Evolutionary conservation across 2,888 invertebrate species (phyloP).

Genomic region (Trimorus sp.): DNA sequence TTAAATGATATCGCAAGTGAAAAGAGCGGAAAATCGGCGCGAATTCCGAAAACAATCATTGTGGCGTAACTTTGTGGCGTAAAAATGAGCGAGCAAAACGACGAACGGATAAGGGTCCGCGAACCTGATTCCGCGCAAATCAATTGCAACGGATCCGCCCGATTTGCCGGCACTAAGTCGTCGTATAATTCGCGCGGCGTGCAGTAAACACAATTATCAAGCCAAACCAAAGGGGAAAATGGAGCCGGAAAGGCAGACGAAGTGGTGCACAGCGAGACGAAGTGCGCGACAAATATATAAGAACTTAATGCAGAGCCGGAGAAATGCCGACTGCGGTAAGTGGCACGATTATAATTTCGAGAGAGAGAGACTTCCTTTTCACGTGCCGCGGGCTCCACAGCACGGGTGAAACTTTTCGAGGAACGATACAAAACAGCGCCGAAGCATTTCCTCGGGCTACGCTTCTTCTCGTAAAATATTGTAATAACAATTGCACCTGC

Average conservation of each 20-base stretch:
- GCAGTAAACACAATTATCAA: slow-evolving; percentile 75
- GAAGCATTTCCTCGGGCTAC: slow-evolving; percentile 58
- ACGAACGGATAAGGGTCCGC: too few relatives aligned
- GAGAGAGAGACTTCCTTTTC: slow-evolving; percentile 68
- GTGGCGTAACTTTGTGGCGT: too few relatives aligned
- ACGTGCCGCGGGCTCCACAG: slow-evolving; percentile 49
- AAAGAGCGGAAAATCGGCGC: too few relatives aligned
- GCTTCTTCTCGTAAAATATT: slow-evolving; percentile 41
- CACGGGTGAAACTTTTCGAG: slow-evolving; percentile 57
- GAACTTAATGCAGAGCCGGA: slow-evolving; percentile 57
- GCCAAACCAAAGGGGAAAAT: slow-evolving; percentile 47
- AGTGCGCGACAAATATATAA: slow-evolving; percentile 54
- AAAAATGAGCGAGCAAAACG: too few relatives aligned
- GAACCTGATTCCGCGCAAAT: slow-evolving; percentile 11
- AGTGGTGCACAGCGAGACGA: slow-evolving; percentile 44
- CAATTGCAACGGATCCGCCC: slow-evolving; percentile 9
- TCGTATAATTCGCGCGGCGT: slow-evolving; percentile 37
- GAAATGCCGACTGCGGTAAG: slow-evolving; percentile 72
- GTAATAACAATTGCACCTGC: slow-evolving; percentile 54
- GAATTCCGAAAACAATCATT: too few relatives aligned
- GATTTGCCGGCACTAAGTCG: slow-evolving; percentile 53
- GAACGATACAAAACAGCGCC: slow-evolving; percentile 56
- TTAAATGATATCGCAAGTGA: too few relatives aligned
- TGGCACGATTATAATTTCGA: slow-evolving; percentile 78
- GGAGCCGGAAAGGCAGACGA: slow-evolving; percentile 36